Percentiles rank a stretch among this genome's conserved stretches.
Evolutionary conservation across 2,797 vertebrate genomes (phyloP).

Genomic region (Manis javanica): DNA sequence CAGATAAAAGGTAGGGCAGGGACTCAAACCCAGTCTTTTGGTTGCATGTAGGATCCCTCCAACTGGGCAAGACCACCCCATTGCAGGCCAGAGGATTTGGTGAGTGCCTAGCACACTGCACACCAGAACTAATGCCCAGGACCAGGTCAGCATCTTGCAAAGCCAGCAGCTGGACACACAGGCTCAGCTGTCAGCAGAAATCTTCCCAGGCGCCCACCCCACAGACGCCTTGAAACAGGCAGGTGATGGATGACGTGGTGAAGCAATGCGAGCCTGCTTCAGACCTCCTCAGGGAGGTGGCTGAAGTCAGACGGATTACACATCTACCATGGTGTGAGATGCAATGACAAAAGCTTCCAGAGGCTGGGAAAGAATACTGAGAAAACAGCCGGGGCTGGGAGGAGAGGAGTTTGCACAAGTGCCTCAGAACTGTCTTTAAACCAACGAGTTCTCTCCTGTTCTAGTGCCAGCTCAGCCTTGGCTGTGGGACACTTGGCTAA

Average conservation of each 20-base stretch:
- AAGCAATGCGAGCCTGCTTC: not conserved
- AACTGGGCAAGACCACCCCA: not conserved
- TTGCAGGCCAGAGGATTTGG: not conserved
- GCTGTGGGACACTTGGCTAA: not conserved
- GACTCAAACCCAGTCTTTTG: constrained; percentile 38
- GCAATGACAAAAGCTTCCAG: not conserved
- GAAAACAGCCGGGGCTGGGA: not conserved
- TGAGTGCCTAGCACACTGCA: not conserved
- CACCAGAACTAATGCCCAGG: not conserved
- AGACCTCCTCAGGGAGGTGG: not conserved
- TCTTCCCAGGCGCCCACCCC: not conserved
- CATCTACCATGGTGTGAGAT: not conserved
- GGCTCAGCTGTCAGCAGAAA: not conserved
- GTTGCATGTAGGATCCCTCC: not conserved
- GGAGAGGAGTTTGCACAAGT: not conserved
- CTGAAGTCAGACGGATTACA: not conserved
- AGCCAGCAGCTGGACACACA: not conserved
- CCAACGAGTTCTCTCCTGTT: not conserved
- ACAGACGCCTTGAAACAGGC: not conserved
- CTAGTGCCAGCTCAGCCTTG: not conserved
- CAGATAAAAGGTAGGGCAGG: not conserved
- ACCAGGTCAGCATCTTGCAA: not conserved
- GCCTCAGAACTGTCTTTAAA: not conserved
- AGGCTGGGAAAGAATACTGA: not conserved
- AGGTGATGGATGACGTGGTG: not conserved